Conservation (phyloP, 2,888 invertebrate species). For the Halocaridina rubra region DNA sequence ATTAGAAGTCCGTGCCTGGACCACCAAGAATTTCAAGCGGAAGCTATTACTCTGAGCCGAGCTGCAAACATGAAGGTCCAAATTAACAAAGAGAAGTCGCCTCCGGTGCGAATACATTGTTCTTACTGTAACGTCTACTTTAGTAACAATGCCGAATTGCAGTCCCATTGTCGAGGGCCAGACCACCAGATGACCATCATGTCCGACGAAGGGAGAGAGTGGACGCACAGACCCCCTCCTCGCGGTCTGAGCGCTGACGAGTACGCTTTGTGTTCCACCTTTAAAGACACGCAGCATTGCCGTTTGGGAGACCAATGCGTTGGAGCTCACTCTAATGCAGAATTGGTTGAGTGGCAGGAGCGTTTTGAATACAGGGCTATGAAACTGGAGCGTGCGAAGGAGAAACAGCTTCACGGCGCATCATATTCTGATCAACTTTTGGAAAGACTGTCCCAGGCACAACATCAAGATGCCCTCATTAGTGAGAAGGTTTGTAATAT, state of each 20-base stretch:
- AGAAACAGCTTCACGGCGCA: slow-evolving; percentile 77
- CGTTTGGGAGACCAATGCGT: slow-evolving; percentile 79
- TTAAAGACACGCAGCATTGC: slow-evolving; percentile 71
- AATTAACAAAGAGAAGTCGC: slow-evolving; percentile 6
- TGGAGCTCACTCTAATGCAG: slow-evolving; percentile 79
- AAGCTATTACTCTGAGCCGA: background rate
- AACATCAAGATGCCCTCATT: slow-evolving; percentile 43
- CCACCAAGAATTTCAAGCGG: background rate
- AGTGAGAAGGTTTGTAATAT: slow-evolving; percentile 67
- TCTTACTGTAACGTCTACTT: slow-evolving; percentile 58
- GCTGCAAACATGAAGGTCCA: slow-evolving; percentile 9
- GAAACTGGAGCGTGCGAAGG: slow-evolving; percentile 71
- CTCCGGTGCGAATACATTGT: slow-evolving; percentile 29
- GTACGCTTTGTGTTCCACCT: slow-evolving; percentile 75
- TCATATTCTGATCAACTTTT: slow-evolving; percentile 75
- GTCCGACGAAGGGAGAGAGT: slow-evolving; percentile 63
- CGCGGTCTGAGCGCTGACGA: slow-evolving; percentile 76
- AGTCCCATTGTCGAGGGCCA: slow-evolving; percentile 51
- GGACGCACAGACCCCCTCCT: slow-evolving; percentile 74
- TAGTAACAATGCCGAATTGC: slow-evolving; percentile 45
- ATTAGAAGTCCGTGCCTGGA: background rate
- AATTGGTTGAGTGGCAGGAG: slow-evolving; percentile 80
- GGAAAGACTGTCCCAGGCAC: slow-evolving; percentile 69
- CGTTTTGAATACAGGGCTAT: slow-evolving; percentile 72
- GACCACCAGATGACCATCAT: slow-evolving; percentile 62